Evolutionary conservation across 2,888 invertebrate genomes (phyloP).

Genomic region (Polyommatus icarus): DNA sequence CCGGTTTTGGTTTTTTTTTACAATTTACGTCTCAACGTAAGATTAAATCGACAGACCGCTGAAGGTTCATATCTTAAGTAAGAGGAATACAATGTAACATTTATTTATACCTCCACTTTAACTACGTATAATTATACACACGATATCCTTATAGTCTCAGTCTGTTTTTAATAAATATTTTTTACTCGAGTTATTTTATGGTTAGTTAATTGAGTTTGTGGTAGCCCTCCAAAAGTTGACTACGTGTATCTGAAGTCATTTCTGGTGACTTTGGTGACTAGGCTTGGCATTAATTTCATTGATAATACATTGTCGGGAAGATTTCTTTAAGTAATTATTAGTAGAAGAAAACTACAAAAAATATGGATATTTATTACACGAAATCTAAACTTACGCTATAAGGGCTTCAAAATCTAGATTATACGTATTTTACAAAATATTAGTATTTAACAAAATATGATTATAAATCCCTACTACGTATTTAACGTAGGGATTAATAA

Average conservation of each 20-base stretch:
- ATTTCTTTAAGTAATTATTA: no score
- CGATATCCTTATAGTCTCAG: background rate
- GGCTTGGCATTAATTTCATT: no score
- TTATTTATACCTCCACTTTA: background rate
- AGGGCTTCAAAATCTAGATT: no score
- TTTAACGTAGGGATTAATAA: no score
- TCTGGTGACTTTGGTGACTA: background rate
- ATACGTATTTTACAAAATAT: no score
- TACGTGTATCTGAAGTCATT: background rate
- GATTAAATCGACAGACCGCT: background rate
- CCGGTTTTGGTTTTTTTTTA: background rate
- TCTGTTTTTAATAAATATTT: background rate
- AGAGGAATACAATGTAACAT: background rate
- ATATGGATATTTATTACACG: no score
- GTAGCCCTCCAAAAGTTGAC: background rate
- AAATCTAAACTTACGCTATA: no score
- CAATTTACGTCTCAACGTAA: background rate
- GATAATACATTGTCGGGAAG: no score
- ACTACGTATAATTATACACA: background rate
- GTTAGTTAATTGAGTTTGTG: background rate
- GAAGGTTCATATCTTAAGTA: background rate
- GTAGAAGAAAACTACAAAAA: no score
- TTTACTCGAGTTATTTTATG: background rate
- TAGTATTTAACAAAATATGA: no score
- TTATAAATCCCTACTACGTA: no score